Base-by-base conservation (phyloP, 2,797 vertebrate genomes). In the Acipenser transmontanus region DNA sequence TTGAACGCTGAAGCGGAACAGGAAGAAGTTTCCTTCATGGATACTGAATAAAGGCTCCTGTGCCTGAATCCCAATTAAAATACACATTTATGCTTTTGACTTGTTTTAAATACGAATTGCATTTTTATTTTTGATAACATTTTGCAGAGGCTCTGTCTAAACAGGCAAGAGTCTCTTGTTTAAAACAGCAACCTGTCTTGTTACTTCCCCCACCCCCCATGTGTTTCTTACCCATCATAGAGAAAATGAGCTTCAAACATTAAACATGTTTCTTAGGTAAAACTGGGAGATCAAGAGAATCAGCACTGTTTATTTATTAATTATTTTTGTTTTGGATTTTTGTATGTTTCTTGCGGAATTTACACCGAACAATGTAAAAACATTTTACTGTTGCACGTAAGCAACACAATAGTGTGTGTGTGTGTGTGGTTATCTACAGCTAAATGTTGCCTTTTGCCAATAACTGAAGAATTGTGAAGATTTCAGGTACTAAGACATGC, bases 1-100 rank as follows among this genome's bases (percentile, higher is more conserved):
- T 87, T 88, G 71, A 88, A 85, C 72, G 75, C 82, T 2, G 85
- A 86, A 1, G 82, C 59, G 50, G 93, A 94, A 83, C 89, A 91
- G 51, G 89, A 12, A 73, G 85, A 94, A 70, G 80, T 88, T 70
- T 90, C 94, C 72, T 80, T 89, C 74, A 87, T 89, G 88, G 92
- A 93, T 78, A 83, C 93, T 72, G 92, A 98, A 85, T 98, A 90
- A 90, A 84, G 71, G 34, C 13, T 1, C 34, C 34, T 34, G 34
- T 34, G 34, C 34, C 34, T 34, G 34, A 34, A 34, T 34, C 34
- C 34, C 34, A 34, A 34, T 34, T 34, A 34, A 34, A 34, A 34
- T 34, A 34, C 34, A 34, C 34, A 34, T 34, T 34, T 3, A 34
- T 34, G 34, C 34, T 34, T 34, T 34, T 34, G 34, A 34, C 3